Percentiles rank a stretch among this genome's conserved stretches.
Evolutionary conservation across 2,113 vertebrate species (phyloP).

Genomic region (Tyrannus savana): DNA sequence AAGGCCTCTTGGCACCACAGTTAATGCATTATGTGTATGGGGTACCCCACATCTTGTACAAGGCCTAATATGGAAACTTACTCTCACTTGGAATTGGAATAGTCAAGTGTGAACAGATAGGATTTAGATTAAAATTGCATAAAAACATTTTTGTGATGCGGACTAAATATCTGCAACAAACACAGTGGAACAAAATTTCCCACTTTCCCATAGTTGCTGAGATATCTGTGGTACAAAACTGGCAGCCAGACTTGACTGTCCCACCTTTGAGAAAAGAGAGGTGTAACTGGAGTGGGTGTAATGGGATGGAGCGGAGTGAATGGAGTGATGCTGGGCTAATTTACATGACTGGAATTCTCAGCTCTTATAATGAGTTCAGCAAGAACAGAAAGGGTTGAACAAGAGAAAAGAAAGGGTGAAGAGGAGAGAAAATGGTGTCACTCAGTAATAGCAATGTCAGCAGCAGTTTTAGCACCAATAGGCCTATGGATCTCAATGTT

Average conservation of each 20-base stretch:
- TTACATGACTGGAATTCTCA: not conserved
- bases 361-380: not conserved
- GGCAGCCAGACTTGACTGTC: not conserved
- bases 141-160: not conserved
- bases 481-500: not conserved
- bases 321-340: not conserved
- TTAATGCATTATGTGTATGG: accelerated
- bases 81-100: not conserved
- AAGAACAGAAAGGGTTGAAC: not conserved
- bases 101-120: not conserved
- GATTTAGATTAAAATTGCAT: not conserved
- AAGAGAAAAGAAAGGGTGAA: not conserved
- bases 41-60: not conserved
- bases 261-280: not conserved
- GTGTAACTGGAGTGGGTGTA: not conserved
- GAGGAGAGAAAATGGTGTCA: not conserved
- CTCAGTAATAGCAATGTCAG: not conserved
- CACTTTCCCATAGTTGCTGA: not conserved
- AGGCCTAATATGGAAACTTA: not conserved
- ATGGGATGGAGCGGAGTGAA: too few relatives aligned
- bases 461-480: not conserved
- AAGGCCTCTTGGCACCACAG: not conserved
- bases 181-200: not conserved
- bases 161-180: not conserved
- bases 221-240: not conserved